These are phyloP conservation scores for Notolabrus celidotus DNA, from an alignment of 2,797 vertebrate genomes.

Conservation along the genomic window DNA sequence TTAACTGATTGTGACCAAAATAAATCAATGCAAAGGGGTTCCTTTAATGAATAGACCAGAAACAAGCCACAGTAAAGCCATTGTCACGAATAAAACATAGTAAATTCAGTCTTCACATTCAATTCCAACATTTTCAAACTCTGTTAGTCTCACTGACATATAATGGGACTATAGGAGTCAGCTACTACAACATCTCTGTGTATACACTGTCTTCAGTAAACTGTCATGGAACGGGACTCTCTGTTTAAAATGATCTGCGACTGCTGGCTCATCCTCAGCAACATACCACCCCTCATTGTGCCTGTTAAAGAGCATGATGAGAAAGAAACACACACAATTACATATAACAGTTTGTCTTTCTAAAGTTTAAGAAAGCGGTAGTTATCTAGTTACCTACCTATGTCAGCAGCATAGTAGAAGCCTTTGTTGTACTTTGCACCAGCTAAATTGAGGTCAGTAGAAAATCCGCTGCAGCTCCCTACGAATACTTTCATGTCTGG, in stretches of 20 bases:
- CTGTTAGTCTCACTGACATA: no score
- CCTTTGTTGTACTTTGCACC: conserved; percentile 57
- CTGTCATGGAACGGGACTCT: conserved; percentile 50
- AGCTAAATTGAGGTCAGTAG: conserved; percentile 62
- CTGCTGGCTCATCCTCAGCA: conserved; percentile 56
- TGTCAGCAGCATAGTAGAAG: conserved; percentile 71
- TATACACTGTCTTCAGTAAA: no score
- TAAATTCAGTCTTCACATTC: no score
- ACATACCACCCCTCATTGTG: conserved; percentile 85
- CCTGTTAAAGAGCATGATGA: conserved; percentile 43
- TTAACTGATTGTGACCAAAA: no score
- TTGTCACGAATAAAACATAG: no score
- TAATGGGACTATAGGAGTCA: no score
- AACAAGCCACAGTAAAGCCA: no score
- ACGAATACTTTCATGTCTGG: conserved; percentile 73
- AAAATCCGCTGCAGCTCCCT: conserved; percentile 63
- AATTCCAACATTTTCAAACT: no score
- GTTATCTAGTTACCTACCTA: conserved; percentile 77
- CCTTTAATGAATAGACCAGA: no score
- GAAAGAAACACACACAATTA: neutral
- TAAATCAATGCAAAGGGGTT: no score
- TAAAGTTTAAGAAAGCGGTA: neutral
- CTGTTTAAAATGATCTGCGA: no score
- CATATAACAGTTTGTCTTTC: neutral
- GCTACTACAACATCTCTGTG: no score